Evolutionary conservation across 2,113 vertebrate genomes (phyloP), one percentile per base, ranked within the genome.

Genomic region (Empidonax alnorum): DNA sequence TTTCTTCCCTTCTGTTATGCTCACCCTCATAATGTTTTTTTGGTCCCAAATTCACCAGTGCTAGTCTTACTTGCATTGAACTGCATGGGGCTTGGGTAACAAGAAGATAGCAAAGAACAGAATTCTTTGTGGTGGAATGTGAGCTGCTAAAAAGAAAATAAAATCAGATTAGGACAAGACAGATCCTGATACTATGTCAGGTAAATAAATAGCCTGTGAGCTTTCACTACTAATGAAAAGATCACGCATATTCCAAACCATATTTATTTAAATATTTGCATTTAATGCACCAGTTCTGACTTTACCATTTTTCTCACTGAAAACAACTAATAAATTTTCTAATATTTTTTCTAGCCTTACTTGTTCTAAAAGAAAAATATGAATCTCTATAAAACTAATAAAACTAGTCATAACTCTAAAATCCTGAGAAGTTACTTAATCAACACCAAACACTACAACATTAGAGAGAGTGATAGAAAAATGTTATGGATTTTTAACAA

Each of bases 61-160:
- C 4, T 55, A 35, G 4, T 23, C 25, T 67, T 25, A 41, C n/a
- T 49, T 31, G 5, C 33, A 17, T 23, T 42, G 9, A 78, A 44
- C 5, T 9, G 8, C 0, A 0, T 50, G 11, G 2, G 6, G 2
- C 11, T 65, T n/a, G 31, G 27, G 25, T 15, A 71, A 35, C 7
- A 14, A 56, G 19, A 72, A 67, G 8, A 14, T 4, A 72, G 25
- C 9, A 77, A 12, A 52, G 22, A 69, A 7, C 5, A 59, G 13
- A 58, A 33, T 78, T 82, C 1, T 47, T 23, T 33, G 13, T 4
- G 3, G 6, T 50, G 10, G 5, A 71, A 50, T 30, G 20, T 5
- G 6, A 41, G 52, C 3, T 72, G 18, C 8, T 35, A 49, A 52
- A 76, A 44, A 41, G 7, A 49, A 90, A 30, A 3, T 44, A 52